These are phyloP conservation scores for Leptestheria dahalacensis DNA, from an alignment of 1,140 invertebrate genomes.

Conservation along the genomic window DNA sequence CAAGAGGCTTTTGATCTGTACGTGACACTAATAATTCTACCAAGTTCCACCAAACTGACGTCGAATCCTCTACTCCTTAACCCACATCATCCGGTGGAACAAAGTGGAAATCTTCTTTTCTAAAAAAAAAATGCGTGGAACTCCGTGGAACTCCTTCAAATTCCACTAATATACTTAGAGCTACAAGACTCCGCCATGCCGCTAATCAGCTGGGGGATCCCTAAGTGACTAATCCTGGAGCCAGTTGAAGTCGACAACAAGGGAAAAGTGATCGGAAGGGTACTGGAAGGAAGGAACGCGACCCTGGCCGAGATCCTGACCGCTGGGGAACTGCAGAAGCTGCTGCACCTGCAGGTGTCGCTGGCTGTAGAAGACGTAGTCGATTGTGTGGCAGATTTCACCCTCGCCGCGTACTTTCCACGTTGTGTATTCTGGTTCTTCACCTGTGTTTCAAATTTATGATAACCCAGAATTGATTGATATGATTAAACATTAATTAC, in stretches of 20 bases:
- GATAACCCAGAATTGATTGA: not conserved
- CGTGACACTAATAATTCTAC: too few relatives aligned
- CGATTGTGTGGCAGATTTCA: slow-evolving; percentile 56
- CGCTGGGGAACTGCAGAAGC: slow-evolving; percentile 45
- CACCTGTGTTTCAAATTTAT: slow-evolving; percentile 13
- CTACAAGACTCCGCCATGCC: too few relatives aligned
- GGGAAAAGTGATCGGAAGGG: slow-evolving; percentile 64
- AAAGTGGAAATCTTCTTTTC: too few relatives aligned
- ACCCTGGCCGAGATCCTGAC: slow-evolving; percentile 46
- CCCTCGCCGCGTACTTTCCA: slow-evolving; percentile 60
- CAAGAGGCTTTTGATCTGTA: too few relatives aligned
- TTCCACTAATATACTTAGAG: too few relatives aligned
- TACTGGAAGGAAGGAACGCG: slow-evolving; percentile 50
- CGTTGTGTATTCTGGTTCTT: slow-evolving; percentile 54
- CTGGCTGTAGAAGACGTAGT: slow-evolving; percentile 57
- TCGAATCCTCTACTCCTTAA: too few relatives aligned
- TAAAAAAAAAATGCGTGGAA: too few relatives aligned
- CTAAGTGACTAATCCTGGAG: not conserved
- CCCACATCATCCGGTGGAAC: too few relatives aligned
- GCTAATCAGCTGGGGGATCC: too few relatives aligned
- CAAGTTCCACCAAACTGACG: too few relatives aligned
- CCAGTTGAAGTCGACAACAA: slow-evolving; percentile 46
- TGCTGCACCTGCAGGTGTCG: slow-evolving; percentile 37
- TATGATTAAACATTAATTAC: too few relatives aligned
- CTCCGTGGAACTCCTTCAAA: too few relatives aligned